Evolutionary conservation across 2,113 vertebrate species (phyloP).

Genomic region (Argyrosomus japonicus): DNA sequence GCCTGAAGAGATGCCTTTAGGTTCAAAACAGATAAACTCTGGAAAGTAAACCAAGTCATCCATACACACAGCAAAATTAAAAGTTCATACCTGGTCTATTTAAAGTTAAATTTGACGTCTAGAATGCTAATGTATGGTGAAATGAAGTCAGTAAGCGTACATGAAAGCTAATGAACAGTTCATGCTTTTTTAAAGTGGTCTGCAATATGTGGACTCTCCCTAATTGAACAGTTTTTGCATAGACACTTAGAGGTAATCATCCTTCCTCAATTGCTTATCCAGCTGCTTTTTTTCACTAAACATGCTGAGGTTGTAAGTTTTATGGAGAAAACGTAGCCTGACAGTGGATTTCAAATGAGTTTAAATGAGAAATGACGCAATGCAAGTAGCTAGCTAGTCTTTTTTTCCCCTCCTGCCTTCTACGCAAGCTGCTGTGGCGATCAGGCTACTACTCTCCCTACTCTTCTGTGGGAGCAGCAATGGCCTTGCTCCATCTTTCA

Average conservation of each 20-base stretch:
- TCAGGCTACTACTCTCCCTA: slow-evolving; percentile 23
- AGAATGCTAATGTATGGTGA: slow-evolving; percentile 23
- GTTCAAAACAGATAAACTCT: slow-evolving; percentile 44
- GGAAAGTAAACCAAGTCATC: slow-evolving; percentile 41
- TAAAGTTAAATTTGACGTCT: slow-evolving; percentile 22
- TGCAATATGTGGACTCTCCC: slow-evolving; percentile 38
- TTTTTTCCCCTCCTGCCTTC: background rate
- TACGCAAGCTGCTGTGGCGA: background rate
- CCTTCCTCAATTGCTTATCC: background rate
- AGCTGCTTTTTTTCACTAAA: slow-evolving; percentile 23
- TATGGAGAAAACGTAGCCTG: background rate
- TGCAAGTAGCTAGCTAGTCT: background rate
- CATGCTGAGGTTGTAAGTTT: slow-evolving; percentile 11
- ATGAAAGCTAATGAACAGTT: slow-evolving; percentile 38
- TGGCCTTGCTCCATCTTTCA: slow-evolving; percentile 64
- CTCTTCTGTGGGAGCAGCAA: slow-evolving; percentile 5
- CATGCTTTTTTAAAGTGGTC: slow-evolving; percentile 18
- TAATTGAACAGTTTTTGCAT: slow-evolving; percentile 9
- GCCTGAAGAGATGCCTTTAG: slow-evolving; percentile 58
- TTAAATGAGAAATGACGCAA: background rate
- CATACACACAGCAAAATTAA: slow-evolving; percentile 31
- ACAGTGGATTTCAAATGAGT: background rate
- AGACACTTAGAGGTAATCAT: slow-evolving; percentile 7
- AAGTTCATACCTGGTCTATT: slow-evolving; percentile 22
- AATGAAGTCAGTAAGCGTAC: slow-evolving; percentile 17